Base-by-base conservation (phyloP, 2,113 vertebrate species). In the Mixornis gularis region DNA sequence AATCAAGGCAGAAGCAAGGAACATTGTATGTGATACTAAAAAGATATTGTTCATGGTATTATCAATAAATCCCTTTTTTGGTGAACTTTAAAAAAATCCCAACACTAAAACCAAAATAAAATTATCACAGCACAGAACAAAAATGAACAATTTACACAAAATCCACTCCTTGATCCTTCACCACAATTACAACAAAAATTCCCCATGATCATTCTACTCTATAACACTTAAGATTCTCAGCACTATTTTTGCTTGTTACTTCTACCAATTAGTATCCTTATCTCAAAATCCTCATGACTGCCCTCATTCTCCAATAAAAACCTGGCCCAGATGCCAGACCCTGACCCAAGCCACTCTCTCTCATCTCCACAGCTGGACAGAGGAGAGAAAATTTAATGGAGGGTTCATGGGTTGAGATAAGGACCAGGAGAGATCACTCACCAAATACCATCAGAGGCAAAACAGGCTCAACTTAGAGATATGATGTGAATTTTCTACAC, bases 391-490 rank as follows among this genome's bases (percentile, higher is more conserved):
- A 65, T 24, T 34, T 24, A 24, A 12, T 14, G 14, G 34, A 64
- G 19, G 6, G 4, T 64, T 24, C 19, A 10, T 29, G 19, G 12
- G 6, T 36, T 64, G 49, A 53, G 25, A 5, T 34, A 53, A 43
- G 18, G 30, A 53, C 38, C 25, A 27, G 25, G 12, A 53, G 32
- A 64, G 9, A 36, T 36, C 9, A 30, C 25, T 34, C 12, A 34
- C 17, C 38, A 64, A 53, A 36, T 44, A 78, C 0, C 1, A 6
- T 44, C 32, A 18, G 0, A 0, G 8, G 24, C 29, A n/a, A 63
- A 63, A 51, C 29, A 62, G 21, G 17, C 4, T 62, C 34, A 32
- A 7, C 46, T 63, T 41, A 21, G 58, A 77, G 46, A 51, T 77
- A 21, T 6, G 13, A 51, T 51, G 7, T n/a, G 34, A 62, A n/a